Percentiles rank a stretch among this genome's conserved stretches.
These are phyloP conservation scores for Watsonalla cultraria DNA, from an alignment of 2,888 invertebrate species.

Conservation along the genomic window DNA sequence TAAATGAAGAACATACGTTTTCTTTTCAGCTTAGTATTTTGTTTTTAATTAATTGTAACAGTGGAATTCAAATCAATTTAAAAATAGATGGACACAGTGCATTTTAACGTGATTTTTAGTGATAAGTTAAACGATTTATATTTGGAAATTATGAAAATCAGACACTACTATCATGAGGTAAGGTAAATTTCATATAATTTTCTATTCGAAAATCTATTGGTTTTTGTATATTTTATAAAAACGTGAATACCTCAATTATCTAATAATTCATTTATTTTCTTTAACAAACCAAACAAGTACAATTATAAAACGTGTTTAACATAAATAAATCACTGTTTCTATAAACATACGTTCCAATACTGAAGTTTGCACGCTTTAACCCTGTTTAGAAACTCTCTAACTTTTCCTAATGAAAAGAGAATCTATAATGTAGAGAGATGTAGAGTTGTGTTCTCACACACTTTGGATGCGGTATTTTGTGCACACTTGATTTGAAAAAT, in stretches of 20 bases:
- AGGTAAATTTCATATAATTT: slow-evolving; percentile 22
- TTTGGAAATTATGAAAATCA: slow-evolving; percentile 69
- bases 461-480: slow-evolving; percentile 26
- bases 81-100: slow-evolving; percentile 23
- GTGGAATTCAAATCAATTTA: slow-evolving; percentile 8
- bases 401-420: slow-evolving; percentile 53
- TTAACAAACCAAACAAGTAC: background rate
- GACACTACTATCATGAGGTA: slow-evolving; percentile 68
- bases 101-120: slow-evolving; percentile 46
- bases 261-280: background rate
- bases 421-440: slow-evolving; percentile 48
- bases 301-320: background rate
- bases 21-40: slow-evolving; percentile 10
- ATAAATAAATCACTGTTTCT: slow-evolving; percentile 8
- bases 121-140: slow-evolving; percentile 36
- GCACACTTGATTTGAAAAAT: slow-evolving; percentile 2
- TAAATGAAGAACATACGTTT: slow-evolving; percentile 7
- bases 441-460: slow-evolving; percentile 1
- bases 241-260: background rate
- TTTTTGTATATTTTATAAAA: slow-evolving; percentile 3
- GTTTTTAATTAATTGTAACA: background rate
- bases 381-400: slow-evolving; percentile 35
- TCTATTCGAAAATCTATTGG: slow-evolving; percentile 4
- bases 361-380: slow-evolving; percentile 25
- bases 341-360: slow-evolving; percentile 5